These are phyloP conservation scores for Poecilia velifera DNA, from an alignment of 2,797 vertebrate genomes.

Conservation along the genomic window DNA sequence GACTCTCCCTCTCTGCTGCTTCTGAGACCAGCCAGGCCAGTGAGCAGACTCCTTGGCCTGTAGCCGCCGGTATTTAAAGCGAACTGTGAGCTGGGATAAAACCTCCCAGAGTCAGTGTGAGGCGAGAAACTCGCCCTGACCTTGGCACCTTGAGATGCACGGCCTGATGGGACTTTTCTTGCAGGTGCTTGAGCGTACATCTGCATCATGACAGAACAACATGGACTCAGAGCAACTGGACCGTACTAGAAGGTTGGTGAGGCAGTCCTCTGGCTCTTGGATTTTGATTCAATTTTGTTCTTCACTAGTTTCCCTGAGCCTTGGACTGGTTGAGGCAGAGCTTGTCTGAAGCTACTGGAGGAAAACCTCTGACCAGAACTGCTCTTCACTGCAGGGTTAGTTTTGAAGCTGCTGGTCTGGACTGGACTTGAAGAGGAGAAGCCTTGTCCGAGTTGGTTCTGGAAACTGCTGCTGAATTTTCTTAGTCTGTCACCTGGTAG, in stretches of 20 bases:
- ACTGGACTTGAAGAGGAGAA: constrained; percentile 6
- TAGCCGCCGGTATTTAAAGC: not conserved
- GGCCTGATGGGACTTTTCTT: not conserved
- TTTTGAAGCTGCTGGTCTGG: constrained; percentile 2
- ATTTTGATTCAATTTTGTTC: not conserved
- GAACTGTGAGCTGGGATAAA: accelerated
- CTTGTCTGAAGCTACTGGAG: not conserved
- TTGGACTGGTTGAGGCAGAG: not conserved
- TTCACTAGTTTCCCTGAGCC: not conserved
- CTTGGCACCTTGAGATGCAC: accelerated
- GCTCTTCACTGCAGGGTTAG: not conserved
- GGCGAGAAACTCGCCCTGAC: not conserved
- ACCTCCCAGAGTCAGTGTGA: not conserved
- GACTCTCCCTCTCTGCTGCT: not conserved
- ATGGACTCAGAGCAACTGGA: accelerated
- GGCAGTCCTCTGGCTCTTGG: accelerated
- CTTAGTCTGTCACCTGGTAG: constrained; percentile 1
- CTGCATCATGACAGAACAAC: accelerated
- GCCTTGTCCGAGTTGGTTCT: constrained; percentile 62
- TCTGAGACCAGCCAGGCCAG: not conserved
- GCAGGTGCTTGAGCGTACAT: constrained; percentile 20
- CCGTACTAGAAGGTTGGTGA: not conserved
- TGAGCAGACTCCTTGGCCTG: not conserved
- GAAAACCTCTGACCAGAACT: not conserved
- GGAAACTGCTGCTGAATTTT: constrained; percentile 24